Evolutionary conservation across 2,797 vertebrate genomes (phyloP), one percentile per base, ranked within the genome.

Genomic region (Chromobotia macracanthus): DNA sequence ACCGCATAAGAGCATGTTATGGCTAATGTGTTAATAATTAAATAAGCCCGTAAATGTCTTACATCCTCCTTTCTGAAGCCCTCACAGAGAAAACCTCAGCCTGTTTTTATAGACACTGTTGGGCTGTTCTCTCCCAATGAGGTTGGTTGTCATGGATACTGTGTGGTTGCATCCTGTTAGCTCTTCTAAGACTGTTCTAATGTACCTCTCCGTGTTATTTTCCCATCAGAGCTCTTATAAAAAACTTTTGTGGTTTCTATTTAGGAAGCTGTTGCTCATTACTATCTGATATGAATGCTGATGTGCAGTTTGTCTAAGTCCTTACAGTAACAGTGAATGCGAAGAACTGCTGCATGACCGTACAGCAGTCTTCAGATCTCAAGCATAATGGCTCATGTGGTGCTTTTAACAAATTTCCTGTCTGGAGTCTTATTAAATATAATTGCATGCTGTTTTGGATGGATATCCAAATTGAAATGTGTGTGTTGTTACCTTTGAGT

Each of bases 81-180:
- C 80, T 89, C 91, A 78, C 90, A 87, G 83, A 84, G 94, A 93
- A 94, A 91, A 89, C 93, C 92, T 65, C 87, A 94, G 86, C 89
- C 94, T 71, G 91, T 96, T 82, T 95, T 94, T 90, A 93, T 96
- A 86, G 95, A 95, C 90, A 94, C 92, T 65, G 83, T 95, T 23
- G 95, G 96, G 83, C 90, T 96, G 84, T 95, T 94, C 90, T 96
- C 94, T 82, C 95, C 93, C 0, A 95, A 95, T 70, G 94, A 96
- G 95, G 95, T 95, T 95, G 87, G 94, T 96, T 82, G 86, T 77
- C 56, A 55, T 81, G 78, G 67, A 81, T 75, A 79, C 63, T 31
- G 61, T 89, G 77, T 89, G 91, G 69, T 86, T 89, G 86, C 88
- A 87, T 80, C 88, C 80, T 41, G 38, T 41, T 41, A 41, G 38